Base-by-base conservation (phyloP, 2,888 invertebrate genomes). In the Pemphredon lugubris region DNA sequence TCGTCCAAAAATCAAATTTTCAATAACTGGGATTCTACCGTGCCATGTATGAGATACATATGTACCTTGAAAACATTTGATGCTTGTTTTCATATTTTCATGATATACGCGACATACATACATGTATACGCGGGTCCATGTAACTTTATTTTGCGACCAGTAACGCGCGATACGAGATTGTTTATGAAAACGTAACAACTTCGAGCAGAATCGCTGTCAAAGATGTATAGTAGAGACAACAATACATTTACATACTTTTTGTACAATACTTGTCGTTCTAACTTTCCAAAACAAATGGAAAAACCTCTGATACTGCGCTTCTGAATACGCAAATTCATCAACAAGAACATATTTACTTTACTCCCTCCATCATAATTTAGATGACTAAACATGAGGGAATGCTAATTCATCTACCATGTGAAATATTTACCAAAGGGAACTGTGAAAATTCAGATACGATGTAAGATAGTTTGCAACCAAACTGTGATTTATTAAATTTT, bases 241-340 rank as follows among this genome's bases (percentile, higher is more conserved):
- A 47, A 9, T 47, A 14, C n/a, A 39, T 58, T 40, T 30, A 40
- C 30, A 50, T 50, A 59, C 32, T 18, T 40, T 59, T 59, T 59
- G 42, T 59, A 50, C 59, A 48, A 7, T 59, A 50, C 26, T 13
- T 59, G 50, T 50, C 23, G 48, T 48, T 39, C 40, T 18, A 59
- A 11, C 40, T 30, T 26, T 26, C 26, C 4, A 3, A 26, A 26
- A 26, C 26, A 26, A 26, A 26, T 26, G 3, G 3, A 5, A 5
- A 5, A 26, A 26, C 4, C 26, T 26, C 4, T 26, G 9, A 9
- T n/a, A 34, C 4, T n/a, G n/a, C 4, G n/a, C 3, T 34, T 34
- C 34, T 34, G n/a, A 4, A n/a, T 11, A 34, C n/a, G 9, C n/a
- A 34, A 7, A 34, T 0, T n/a, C 34, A 34, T 9, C 9, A n/a